phyloP scores from a whole-genome alignment of 2,113 vertebrate species.

The Antechinus stuartii region DNA sequence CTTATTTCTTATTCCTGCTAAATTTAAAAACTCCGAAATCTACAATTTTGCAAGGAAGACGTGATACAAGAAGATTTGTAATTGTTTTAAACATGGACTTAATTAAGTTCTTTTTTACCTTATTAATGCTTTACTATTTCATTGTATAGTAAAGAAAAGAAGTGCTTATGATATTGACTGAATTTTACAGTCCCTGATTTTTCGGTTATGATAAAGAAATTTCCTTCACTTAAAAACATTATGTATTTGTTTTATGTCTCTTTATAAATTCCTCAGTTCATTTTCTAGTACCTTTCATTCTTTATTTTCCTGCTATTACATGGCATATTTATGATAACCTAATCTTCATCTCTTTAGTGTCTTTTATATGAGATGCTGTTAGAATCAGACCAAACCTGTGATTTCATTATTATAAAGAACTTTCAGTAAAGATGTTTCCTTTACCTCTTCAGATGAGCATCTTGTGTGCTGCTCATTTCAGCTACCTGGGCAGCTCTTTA shows the following conservation, averaged over 20 bases:
- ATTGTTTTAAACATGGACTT: neutral
- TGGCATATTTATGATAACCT: neutral
- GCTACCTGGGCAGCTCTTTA: neutral
- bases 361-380: neutral
- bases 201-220: slow-evolving; percentile 12
- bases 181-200: neutral
- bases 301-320: neutral
- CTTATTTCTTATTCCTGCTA: neutral
- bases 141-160: neutral
- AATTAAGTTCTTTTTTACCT: slow-evolving; percentile 14
- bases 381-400: neutral
- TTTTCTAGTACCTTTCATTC: slow-evolving; percentile 32
- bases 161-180: neutral
- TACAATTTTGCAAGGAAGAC: neutral
- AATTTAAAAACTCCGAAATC: neutral
- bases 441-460: neutral
- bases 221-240: slow-evolving; percentile 40
- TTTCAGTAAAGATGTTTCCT: neutral
- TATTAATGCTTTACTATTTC: neutral
- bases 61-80: neutral
- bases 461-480: neutral
- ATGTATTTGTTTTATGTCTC: slow-evolving; percentile 41
- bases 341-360: neutral
- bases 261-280: neutral
- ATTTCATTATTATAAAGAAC: neutral